Evolutionary conservation across 1,140 invertebrate genomes (phyloP), one percentile per base, ranked within the genome.

Genomic region (Calliphora vicina): DNA sequence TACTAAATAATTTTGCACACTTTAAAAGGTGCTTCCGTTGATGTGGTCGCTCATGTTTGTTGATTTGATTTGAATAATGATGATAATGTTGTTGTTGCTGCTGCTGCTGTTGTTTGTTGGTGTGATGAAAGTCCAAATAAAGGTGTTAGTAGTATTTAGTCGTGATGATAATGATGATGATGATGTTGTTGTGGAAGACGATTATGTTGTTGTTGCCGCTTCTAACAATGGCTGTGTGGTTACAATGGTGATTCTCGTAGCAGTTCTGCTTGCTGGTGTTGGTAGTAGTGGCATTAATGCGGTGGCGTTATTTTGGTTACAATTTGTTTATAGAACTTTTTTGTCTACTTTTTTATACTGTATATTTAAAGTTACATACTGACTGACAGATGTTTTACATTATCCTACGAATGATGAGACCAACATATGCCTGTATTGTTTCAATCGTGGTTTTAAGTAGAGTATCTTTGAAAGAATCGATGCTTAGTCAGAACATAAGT

Each of bases 1-100:
- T 67, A 67, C 23, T 23, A 67, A n/a, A n/a, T n/a, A n/a, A 67
- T 67, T 67, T 67, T 67, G 61, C 61, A 67, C 61, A 67, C 61
- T 67, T 67, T 67, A 67, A 67, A 67, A 67, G 61, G 61, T 67
- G 61, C 61, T 67, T 67, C 61, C 61, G 61, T 67, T 67, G 61
- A 67, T 67, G 61, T 67, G 61, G 61, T 67, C 20, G 61, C 20
- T 67, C 61, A 67, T 67, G 20, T 67, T 23, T 67, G 61, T 67
- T 67, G 61, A 67, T 67, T 67, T 67, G 61, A 67, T 67, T 67
- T 67, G 20, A 67, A 67, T 67, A 67, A 67, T 67, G 61, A 25
- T 67, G 61, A 67, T 67, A 10, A 67, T 23, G 1, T 23, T 67
- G n/a, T 67, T 20, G n/a, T 67, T 67, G 61, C 17, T n/a, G 50